phyloP scores from a whole-genome alignment of 2,797 vertebrate genomes.

The Sebastes flavidus region DNA sequence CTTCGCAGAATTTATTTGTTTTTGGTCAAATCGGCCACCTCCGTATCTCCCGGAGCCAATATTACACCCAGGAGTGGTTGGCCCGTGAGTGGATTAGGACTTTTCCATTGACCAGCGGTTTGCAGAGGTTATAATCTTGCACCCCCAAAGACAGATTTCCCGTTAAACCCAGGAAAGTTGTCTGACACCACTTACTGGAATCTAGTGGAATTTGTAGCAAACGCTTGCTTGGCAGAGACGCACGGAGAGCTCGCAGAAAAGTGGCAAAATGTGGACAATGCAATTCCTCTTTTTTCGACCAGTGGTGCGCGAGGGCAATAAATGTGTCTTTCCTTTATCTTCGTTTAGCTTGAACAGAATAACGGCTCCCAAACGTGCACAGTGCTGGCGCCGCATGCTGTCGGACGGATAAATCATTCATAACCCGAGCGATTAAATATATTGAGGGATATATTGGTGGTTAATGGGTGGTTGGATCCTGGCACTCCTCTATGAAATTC shows the following conservation, averaged over 20 bases:
- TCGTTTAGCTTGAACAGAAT: conserved; percentile 68
- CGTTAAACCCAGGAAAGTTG: conserved; percentile 79
- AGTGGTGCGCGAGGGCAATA: conserved; percentile 61
- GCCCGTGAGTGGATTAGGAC: conserved; percentile 75
- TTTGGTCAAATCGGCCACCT: conserved; percentile 81
- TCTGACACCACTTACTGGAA: conserved; percentile 82
- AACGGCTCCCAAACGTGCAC: conserved; percentile 70
- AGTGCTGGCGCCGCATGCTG: conserved; percentile 70
- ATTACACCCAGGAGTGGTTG: conserved; percentile 71
- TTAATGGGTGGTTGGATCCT: conserved; percentile 73
- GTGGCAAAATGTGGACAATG: conserved; percentile 65
- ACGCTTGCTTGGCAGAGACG: conserved; percentile 58
- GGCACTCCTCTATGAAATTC: conserved; percentile 65
- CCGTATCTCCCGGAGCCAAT: conserved; percentile 69
- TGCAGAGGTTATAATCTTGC: conserved; percentile 82
- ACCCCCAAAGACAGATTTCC: conserved; percentile 82
- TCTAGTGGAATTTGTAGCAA: conserved; percentile 68
- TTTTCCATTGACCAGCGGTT: conserved; percentile 83
- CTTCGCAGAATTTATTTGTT: conserved; percentile 80
- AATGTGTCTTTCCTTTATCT: conserved; percentile 71
- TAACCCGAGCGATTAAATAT: conserved; percentile 73
- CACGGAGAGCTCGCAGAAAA: conserved; percentile 53
- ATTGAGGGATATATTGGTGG: conserved; percentile 76
- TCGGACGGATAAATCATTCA: conserved; percentile 76
- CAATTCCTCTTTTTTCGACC: conserved; percentile 57